Base-by-base conservation (phyloP, 2,113 vertebrate genomes). In the Struthio camelus region DNA sequence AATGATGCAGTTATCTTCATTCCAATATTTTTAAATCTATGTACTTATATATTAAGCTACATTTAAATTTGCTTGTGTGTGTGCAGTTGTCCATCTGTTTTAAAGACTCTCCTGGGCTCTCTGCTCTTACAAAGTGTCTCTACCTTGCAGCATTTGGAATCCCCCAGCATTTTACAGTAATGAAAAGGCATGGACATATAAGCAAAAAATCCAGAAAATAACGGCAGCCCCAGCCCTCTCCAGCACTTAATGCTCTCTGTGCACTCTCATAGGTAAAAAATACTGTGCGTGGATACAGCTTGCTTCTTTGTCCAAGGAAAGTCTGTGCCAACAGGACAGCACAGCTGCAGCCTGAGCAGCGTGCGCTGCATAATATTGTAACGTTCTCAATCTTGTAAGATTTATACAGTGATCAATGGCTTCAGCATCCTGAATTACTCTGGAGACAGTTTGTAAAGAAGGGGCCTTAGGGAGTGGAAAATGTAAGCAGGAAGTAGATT, bases 341-440 rank as follows among this genome's bases (percentile, higher is more conserved):
- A 95, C 23, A 81, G 95, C 87, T 77, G 30, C 27, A 32, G 92
- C 82, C 87, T 1, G 1, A 20, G 75, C 81, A 91, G 59, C 14
- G 12, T 67, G 32, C 6, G 1, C 80, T 71, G 46, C 85, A 79
- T 51, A 44, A 94, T 86, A 87, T 50, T 65, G 93, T 80, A 97
- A 66, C 10, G 1, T 94, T 93, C 91, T 97, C 96, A 97, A 70
- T 87, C 94, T 30, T 67, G 78, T 77, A 90, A 97, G 92, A 95
- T 97, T 96, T 97, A 96, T 93, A 69, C 54, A 36, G 65, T 91
- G 93, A 97, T 97, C 93, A 84, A 91, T 94, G 95, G 90, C 87
- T 96, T 97, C 95, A 94, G 94, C 96, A 97, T 91, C 96, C 94
- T 69, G 89, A 98, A 96, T 97, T 96, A 97, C 97, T 97, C 97